Evolutionary conservation across 30 jellyfish, hydroid and myxozoan genomes (phyloP), one percentile per base, ranked within the genome.

Genomic region (Aurelia sp.): DNA sequence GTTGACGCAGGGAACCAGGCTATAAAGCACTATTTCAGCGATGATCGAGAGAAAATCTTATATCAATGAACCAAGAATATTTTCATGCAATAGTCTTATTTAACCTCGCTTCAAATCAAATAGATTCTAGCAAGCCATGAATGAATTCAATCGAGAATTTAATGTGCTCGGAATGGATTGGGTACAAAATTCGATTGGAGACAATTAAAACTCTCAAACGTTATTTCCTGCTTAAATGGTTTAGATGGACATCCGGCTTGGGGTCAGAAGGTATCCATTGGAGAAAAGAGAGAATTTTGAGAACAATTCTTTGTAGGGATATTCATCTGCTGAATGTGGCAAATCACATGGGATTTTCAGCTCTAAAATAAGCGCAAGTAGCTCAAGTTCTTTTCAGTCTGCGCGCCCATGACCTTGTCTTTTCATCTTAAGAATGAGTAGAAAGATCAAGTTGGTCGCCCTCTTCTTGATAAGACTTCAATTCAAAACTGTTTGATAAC

Each of bases 221-320:
- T 63, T 68, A 81, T 81, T 81, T 81, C 91, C 91, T 81, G 61
- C 91, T 66, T 81, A 58, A 68, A 69, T 52, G 68, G 84, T 81
- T 81, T 81, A 81, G 51, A 61, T 21, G 41, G 77, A 41, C 58
- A 81, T 81, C 91, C 91, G 91, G 91, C 91, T 81, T 55, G 23
- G 17, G 91, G 76, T 68, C 84, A 22, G 52, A 81, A 52, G 71
- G 91, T 78, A 81, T 69, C 83, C 71, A 61, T 57, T 33, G 51
- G 23, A 13, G 70, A 30, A 53, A 81, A 48, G 44, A 35, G 20
- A 66, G 66, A 44, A 44, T 52, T 60, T 52, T 33, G 11, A 65
- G 81, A 72, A 67, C 85, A 53, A 79, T 41, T 65, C 66, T 65
- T 79, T 48, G 64, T 58, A 20, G 44, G 23, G 71, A 27, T 21